These are phyloP conservation scores for Acleris laterana DNA, from an alignment of 2,888 invertebrate genomes.

Conservation along the genomic window DNA sequence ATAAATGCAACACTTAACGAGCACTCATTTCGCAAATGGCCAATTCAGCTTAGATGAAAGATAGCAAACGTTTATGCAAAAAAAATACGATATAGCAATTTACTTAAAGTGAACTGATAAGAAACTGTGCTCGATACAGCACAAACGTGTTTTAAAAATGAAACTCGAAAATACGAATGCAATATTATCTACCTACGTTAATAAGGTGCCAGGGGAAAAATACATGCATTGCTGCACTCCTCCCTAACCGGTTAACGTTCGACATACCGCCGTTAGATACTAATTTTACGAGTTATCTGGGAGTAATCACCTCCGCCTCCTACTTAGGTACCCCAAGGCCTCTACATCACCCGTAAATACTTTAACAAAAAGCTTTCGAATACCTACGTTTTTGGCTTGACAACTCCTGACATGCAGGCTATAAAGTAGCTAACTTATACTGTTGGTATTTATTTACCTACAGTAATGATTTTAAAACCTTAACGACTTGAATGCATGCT, in stretches of 20 bases:
- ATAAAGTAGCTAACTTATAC: constrained; percentile 34
- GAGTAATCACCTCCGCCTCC: constrained; percentile 67
- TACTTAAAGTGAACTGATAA: constrained; percentile 24
- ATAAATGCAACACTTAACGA: neutral
- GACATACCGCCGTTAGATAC: constrained; percentile 70
- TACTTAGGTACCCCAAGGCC: constrained; percentile 37
- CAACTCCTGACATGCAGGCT: constrained; percentile 16
- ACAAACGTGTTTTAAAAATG: constrained; percentile 38
- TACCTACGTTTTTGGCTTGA: constrained; percentile 24
- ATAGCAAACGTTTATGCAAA: constrained; percentile 3
- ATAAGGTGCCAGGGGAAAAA: constrained; percentile 62
- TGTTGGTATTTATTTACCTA: constrained; percentile 35
- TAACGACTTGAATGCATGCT: constrained; percentile 35
- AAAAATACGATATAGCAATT: constrained; percentile 14
- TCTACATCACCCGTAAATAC: constrained; percentile 13
- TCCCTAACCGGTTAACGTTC: constrained; percentile 70
- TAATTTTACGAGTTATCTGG: constrained; percentile 77
- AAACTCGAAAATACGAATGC: constrained; percentile 48
- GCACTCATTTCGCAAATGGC: neutral
- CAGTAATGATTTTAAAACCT: constrained; percentile 31
- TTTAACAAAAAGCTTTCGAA: constrained; percentile 26
- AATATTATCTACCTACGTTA: constrained; percentile 58
- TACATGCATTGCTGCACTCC: constrained; percentile 1
- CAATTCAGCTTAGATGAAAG: constrained; percentile 9
- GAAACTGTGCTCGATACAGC: constrained; percentile 17